Conservation (phyloP, 2,888 invertebrate genomes). For the Sarcophaga caerulescens region DNA sequence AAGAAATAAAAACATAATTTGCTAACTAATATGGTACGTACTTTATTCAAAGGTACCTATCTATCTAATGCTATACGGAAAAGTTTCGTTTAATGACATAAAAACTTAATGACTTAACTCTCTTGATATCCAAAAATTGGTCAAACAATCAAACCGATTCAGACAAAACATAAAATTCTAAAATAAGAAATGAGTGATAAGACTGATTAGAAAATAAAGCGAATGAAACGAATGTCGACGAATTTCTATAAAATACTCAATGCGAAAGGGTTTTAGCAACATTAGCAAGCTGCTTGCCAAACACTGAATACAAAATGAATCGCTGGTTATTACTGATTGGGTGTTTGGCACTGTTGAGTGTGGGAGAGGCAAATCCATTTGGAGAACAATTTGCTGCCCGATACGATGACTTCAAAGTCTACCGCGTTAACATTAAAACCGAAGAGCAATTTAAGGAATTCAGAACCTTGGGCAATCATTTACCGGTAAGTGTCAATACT, state of each 20-base stretch:
- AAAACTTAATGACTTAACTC: too few species aligned
- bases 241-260: constrained; percentile 31
- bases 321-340: background rate
- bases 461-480: constrained; percentile 66
- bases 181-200: too few species aligned
- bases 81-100: too few species aligned
- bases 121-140: too few species aligned
- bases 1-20: too few species aligned
- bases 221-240: too few species aligned
- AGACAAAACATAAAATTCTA: too few species aligned
- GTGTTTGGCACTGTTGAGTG: background rate
- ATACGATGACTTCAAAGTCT: constrained; percentile 73
- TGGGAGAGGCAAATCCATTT: background rate
- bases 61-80: too few species aligned
- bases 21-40: too few species aligned
- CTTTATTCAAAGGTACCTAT: too few species aligned
- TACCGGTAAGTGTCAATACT: constrained; percentile 45
- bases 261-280: background rate
- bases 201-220: too few species aligned
- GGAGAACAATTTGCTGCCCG: constrained; percentile 47
- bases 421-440: constrained; percentile 70
- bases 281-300: background rate
- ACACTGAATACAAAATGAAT: constrained; percentile 33
- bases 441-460: constrained; percentile 71
- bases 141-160: too few species aligned